Base-by-base conservation (phyloP, 1,140 invertebrate genomes). In the Diachasmimorpha longicaudata region DNA sequence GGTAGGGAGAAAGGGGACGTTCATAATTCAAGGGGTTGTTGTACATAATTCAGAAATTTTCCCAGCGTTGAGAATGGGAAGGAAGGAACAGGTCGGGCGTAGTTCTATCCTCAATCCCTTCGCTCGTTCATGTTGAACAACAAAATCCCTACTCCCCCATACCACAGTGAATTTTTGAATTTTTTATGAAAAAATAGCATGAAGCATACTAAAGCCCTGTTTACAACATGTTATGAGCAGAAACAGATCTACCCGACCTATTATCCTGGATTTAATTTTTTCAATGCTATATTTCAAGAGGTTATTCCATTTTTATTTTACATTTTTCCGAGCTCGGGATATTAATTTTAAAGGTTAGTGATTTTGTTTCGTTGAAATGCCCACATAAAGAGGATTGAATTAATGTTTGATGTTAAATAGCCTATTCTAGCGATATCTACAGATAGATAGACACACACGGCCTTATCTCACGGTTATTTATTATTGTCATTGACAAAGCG, bases 391-490 rank as follows among this genome's bases (percentile, higher is more conserved):
- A 46, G 46, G 14, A 14, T 74, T 58, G 8, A n/a, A 44, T 16
- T n/a, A 11, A n/a, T 58, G 55, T 58, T 58, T 58, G 19, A n/a
- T n/a, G 16, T 58, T 25, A n/a, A 25, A 58, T 19, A 16, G 55
- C 9, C 23, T 11, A 19, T 58, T 58, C 9, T 10, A 1, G 13
- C 2, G 39, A 13, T 42, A 42, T 42, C 39, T 42, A 9, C 4
- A 42, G 9, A 42, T 10, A 42, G 13, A 10, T 42, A 42, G 39
- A 42, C 39, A 42, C 39, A 42, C 55, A 58, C 55, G 31, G 31
- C 19, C 23, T 25, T 67, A 67, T 67, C 63, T 14, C 19, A 25
- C 63, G 5, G 23, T 71, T 71, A 71, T 71, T 71, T 71, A 71
- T 71, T 48, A 42, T 69, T 42, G 31, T 42, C 67, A 21, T 69